Percentiles rank a stretch among this genome's conserved stretches.
phyloP scores from a whole-genome alignment of 2,888 invertebrate species.

The Archips xylosteana region DNA sequence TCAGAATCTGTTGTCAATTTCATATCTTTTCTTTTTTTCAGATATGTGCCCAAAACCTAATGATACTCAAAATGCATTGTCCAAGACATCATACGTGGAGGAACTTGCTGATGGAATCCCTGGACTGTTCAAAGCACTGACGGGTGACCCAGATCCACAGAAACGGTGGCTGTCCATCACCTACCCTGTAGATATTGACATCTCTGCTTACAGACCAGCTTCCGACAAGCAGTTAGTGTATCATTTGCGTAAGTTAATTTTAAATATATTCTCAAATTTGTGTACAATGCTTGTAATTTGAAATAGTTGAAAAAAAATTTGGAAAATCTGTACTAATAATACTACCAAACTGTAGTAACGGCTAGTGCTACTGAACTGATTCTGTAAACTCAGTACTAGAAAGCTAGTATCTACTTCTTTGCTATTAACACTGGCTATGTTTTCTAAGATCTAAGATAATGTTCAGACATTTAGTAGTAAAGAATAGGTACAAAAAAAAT shows the following conservation, averaged over 20 bases:
- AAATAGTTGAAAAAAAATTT: no score
- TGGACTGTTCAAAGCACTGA: constrained; percentile 93
- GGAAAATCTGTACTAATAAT: no score
- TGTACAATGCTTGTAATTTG: no score
- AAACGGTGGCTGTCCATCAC: constrained; percentile 94
- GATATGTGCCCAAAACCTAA: constrained; percentile 96
- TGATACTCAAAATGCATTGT: constrained; percentile 90
- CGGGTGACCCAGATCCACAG: constrained; percentile 90
- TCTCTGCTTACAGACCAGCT: constrained; percentile 87
- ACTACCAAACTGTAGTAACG: no score
- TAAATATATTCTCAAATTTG: not conserved
- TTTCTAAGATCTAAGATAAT: no score
- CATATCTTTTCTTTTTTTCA: constrained; percentile 66
- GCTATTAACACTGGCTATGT: no score
- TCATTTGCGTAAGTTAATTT: constrained; percentile 87
- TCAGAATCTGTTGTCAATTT: not conserved
- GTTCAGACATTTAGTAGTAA: not conserved
- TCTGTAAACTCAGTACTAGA: no score
- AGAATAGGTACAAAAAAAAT: no score
- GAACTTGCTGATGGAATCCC: constrained; percentile 93
- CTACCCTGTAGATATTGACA: constrained; percentile 91
- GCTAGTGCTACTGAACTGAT: no score
- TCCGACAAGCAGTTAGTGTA: constrained; percentile 89
- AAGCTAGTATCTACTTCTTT: no score
- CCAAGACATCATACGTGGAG: constrained; percentile 93